Evolutionary conservation across 2,888 invertebrate species (phyloP).

Genomic region (Lobophora halterata): DNA sequence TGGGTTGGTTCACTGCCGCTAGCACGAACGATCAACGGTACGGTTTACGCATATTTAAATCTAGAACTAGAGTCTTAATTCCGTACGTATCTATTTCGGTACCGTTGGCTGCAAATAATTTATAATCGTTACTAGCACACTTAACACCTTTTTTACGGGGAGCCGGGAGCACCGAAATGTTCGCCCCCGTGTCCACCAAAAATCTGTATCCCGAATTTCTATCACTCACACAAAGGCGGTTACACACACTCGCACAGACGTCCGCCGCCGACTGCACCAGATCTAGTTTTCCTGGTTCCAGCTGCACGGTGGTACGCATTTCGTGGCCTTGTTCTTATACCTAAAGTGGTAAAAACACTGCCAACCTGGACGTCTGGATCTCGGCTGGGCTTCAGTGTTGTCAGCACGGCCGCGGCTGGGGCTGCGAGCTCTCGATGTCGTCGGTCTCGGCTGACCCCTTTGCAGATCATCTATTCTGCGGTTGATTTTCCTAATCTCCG

Average conservation of each 20-base stretch:
- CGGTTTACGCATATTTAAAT: slow-evolving; percentile 28
- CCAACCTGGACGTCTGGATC: slow-evolving; percentile 4
- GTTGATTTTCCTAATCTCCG: no score
- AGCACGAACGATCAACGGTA: slow-evolving; percentile 32
- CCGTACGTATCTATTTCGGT: slow-evolving; percentile 24
- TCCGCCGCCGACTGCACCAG: slow-evolving; percentile 13
- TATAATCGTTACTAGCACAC: slow-evolving; percentile 10
- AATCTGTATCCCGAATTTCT: slow-evolving; percentile 6
- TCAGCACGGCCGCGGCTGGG: not conserved
- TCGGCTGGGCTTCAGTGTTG: no score
- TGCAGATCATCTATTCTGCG: no score
- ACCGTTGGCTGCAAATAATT: slow-evolving; percentile 29
- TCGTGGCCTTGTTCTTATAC: slow-evolving; percentile 8
- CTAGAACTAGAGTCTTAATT: slow-evolving; percentile 19
- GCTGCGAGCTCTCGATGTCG: not conserved
- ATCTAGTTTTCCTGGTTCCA: slow-evolving; percentile 23
- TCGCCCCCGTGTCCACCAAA: slow-evolving; percentile 18
- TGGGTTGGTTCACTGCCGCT: slow-evolving; percentile 30
- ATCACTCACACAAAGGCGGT: slow-evolving; percentile 19
- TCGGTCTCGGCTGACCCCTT: not conserved
- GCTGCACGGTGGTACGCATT: slow-evolving; percentile 12
- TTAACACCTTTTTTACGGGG: slow-evolving; percentile 1
- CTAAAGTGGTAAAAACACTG: slow-evolving; percentile 13
- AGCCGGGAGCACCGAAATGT: slow-evolving; percentile 10
- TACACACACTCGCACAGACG: not conserved